phyloP scores from a whole-genome alignment of 2,888 invertebrate genomes.

The Leistus spinibarbis region DNA sequence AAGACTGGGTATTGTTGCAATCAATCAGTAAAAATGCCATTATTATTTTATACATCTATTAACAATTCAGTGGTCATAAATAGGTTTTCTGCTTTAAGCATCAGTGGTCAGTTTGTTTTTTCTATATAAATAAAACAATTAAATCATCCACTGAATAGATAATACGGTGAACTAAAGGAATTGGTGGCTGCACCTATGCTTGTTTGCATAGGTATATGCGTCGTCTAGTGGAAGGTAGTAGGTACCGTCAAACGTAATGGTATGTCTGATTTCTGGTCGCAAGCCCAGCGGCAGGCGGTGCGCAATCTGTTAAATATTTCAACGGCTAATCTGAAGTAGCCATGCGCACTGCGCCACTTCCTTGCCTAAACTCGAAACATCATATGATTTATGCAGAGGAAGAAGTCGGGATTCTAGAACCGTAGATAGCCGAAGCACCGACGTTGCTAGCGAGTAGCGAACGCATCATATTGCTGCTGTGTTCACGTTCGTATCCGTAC shows the following conservation, averaged over 20 bases:
- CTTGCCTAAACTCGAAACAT: slow-evolving; percentile 42
- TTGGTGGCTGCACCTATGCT: too few relatives aligned
- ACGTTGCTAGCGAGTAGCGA: background rate
- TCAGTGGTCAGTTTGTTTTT: too few relatives aligned
- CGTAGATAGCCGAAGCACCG: background rate
- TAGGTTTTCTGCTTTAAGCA: too few relatives aligned
- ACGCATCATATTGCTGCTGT: background rate
- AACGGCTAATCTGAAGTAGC: slow-evolving; percentile 53
- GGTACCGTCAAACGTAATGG: slow-evolving; percentile 31
- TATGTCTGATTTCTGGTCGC: slow-evolving; percentile 35
- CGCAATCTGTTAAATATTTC: slow-evolving; percentile 54
- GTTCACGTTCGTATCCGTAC: background rate
- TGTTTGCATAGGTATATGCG: too few relatives aligned
- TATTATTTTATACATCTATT: too few relatives aligned
- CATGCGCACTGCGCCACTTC: slow-evolving; percentile 48
- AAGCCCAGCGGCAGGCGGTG: slow-evolving; percentile 44
- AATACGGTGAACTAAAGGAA: too few relatives aligned
- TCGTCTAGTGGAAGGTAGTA: too few relatives aligned
- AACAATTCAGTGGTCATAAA: too few relatives aligned
- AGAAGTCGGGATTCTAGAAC: slow-evolving; percentile 17
- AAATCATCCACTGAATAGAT: too few relatives aligned
- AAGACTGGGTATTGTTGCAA: too few relatives aligned
- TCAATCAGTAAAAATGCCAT: too few relatives aligned
- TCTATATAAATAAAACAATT: too few relatives aligned
- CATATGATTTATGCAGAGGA: slow-evolving; percentile 49